Evolutionary conservation across 2,888 invertebrate species (phyloP).

Genomic region (Apotomis betuletana): DNA sequence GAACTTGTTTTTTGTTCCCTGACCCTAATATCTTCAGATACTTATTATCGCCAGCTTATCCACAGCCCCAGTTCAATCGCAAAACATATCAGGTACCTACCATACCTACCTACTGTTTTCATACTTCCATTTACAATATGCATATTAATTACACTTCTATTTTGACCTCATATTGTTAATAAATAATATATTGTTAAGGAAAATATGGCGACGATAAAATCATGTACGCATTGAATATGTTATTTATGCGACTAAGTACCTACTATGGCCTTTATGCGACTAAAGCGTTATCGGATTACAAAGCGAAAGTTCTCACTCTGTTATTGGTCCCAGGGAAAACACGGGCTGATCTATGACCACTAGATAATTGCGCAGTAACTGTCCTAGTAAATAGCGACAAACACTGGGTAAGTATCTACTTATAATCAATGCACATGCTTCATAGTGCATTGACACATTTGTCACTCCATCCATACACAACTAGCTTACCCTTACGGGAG

Average conservation of each 20-base stretch:
- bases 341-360: conserved; percentile 35
- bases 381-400: neutral
- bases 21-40: too few species aligned
- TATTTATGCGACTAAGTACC: conserved; percentile 21
- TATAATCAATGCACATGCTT: too few species aligned
- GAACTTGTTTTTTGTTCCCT: too few species aligned
- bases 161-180: conserved; percentile 6
- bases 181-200: conserved; percentile 2
- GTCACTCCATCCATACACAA: too few species aligned
- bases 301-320: conserved; percentile 28
- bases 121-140: neutral
- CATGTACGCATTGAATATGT: conserved; percentile 16
- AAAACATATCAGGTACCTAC: too few species aligned
- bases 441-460: too few species aligned
- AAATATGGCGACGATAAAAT: conserved; percentile 6
- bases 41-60: too few species aligned
- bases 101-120: too few species aligned
- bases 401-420: neutral
- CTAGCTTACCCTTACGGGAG: too few species aligned
- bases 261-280: conserved; percentile 9
- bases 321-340: conserved; percentile 25
- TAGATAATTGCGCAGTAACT: conserved; percentile 17
- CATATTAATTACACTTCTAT: neutral
- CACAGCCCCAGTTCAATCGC: too few species aligned
- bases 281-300: conserved; percentile 14